Percentiles rank a stretch among this genome's conserved stretches.
Evolutionary conservation across 2,113 vertebrate species (phyloP).

Genomic region (Micronisus gabar): DNA sequence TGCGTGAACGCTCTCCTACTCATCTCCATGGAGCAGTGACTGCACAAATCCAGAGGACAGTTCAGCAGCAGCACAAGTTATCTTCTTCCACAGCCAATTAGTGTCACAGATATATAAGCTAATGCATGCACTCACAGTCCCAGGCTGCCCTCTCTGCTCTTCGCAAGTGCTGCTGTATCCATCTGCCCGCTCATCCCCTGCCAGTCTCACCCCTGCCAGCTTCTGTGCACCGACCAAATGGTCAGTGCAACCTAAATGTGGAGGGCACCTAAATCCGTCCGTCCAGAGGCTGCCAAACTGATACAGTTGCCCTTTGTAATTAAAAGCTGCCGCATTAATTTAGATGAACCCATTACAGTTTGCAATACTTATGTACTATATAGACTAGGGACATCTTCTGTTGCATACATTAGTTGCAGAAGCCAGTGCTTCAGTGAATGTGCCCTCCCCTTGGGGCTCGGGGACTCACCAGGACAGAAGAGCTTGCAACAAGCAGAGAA

Average conservation of each 20-base stretch:
- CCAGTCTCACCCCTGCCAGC: not conserved
- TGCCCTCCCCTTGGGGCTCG: not conserved
- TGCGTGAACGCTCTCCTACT: rapidly evolving
- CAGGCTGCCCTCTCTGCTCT: not conserved
- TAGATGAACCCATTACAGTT: not conserved
- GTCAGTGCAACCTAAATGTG: not conserved
- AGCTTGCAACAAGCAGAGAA: not conserved
- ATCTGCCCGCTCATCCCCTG: not conserved
- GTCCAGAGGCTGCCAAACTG: not conserved
- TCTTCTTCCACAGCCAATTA: not conserved
- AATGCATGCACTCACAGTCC: not conserved
- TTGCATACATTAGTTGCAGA: not conserved
- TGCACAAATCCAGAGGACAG: not conserved
- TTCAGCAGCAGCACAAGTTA: not conserved
- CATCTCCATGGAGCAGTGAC: not conserved
- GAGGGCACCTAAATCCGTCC: not conserved
- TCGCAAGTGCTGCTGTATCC: not conserved
- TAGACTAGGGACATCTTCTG: not conserved
- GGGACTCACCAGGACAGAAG: not conserved
- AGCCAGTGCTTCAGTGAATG: not conserved
- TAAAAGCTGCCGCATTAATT: not conserved
- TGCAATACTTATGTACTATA: not conserved
- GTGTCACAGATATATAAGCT: not conserved
- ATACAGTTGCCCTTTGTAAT: not conserved
- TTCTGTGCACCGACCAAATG: not conserved